Evolutionary conservation across 2,113 vertebrate genomes (phyloP), one percentile per base, ranked within the genome.

Genomic region (Chaenocephalus aceratus): DNA sequence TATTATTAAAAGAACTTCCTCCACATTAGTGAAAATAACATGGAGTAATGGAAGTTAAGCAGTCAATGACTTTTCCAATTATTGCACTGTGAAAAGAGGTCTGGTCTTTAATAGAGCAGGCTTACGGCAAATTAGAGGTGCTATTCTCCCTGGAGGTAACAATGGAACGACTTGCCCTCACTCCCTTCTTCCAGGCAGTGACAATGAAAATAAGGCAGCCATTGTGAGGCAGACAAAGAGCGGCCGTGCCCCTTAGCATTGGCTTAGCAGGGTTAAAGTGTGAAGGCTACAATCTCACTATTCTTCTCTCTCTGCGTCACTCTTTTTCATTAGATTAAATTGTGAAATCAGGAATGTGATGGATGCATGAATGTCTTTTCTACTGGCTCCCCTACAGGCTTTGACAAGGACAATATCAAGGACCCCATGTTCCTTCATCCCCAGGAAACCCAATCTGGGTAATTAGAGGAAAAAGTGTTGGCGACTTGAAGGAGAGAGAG

Each of bases 41-140:
- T 36, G 68, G 68, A 82, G 86, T 92, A 94, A 94, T 92, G 78
- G 87, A 90, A 93, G 89, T 93, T 91, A 92, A 95, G 91, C 84
- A 87, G 82, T 92, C 92, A 95, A 95, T 95, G 93, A 95, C 94
- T 95, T 95, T 94, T 94, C 94, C 94, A 94, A 96, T 96, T 96
- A 96, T 95, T 94, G 95, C 94, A 94, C 90, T 94, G 95, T 95
- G 95, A 97, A 95, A 97, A 95, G 94, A 96, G 36, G 96, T 94
- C 93, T 93, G 94, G 94, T 95, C 95, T 83, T 95, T 96, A 97
- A 95, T 95, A 96, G 96, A 93, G 68, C 92, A 92, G 95, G 95
- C 96, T 95, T 95, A 93, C 57, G 89, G 95, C 96, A 96, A 96
- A 97, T 96, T 96, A 97, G 95, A 94, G 91, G 91, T 93, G 93